Base-by-base conservation (phyloP, 2,113 vertebrate genomes). In the Eulemur rufifrons region DNA sequence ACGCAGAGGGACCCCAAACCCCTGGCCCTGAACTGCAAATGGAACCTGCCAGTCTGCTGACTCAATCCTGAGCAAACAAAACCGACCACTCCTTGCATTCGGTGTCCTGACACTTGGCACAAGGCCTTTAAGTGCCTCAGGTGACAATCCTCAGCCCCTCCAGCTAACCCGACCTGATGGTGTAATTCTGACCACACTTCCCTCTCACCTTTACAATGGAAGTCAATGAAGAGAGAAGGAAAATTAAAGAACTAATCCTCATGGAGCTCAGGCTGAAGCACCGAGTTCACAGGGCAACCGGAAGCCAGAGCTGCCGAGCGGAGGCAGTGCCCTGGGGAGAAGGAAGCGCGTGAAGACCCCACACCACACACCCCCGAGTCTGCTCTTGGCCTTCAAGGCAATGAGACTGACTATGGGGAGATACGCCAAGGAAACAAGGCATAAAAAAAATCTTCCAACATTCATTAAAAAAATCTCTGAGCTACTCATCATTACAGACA, bases 401-500 rank as follows among this genome's bases (percentile, higher is more conserved):
- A 56, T 2, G n/a, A 74, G 15, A 12, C 8, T 80, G 39, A 86
- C 20, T 37, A 61, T 13, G 42, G 7, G 4, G 71, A 69, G 61
- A 34, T 91, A n/a, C 1, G 18, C 29, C 86, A 74, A 4, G 8
- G 81, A 69, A 37, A 18, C 27, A n/a, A 59, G 96, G 73, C 39
- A 21, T 64, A 20, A 42, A 86, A 6, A 39, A 59, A 68, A 68
- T 0, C 73, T 76, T 54, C 52, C 74, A 52, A 23, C 25, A 2
- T 29, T 84, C 34, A 18, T 54, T 54, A 66, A 3, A 52, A 17
- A 89, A 34, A 39, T 59, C 54, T 10, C 64, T 37, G 27, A 39
- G 54, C 78, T 61, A 82, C 47, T 54, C 52, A 77, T 77, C 90
- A 18, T 71, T 45, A 25, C 92, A 59, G 47, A 82, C 20, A 89